Base-by-base conservation (phyloP, 2,113 vertebrate species). In the Haplochromis burtoni region DNA sequence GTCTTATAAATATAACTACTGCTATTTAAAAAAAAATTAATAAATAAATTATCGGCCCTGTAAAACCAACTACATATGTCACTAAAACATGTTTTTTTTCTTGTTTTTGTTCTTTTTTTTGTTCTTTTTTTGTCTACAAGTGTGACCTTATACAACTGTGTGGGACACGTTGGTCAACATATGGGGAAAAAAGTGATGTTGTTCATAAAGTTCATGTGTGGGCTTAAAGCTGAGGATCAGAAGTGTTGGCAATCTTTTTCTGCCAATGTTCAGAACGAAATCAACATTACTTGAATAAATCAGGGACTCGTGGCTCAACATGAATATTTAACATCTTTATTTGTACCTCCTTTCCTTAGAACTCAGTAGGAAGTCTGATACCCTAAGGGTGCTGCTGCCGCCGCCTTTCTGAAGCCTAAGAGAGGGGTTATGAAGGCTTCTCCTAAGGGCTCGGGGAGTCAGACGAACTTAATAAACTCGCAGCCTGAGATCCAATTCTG, bases 201-300 rank as follows among this genome's bases (percentile, higher is more conserved):
- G 84, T 84, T 81, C 57, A 26, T 84, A 38, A 29, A 57, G 81
- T 90, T 55, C 53, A 42, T 71, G 89, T 80, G 90, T 80, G 89
- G 59, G 86, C 49, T 40, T 80, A 68, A 66, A 81, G 63, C 84
- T 76, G 2, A 57, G 26, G 61, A 68, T 42, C 47, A 31, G 63
- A 84, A 38, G 79, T 84, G 82, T 19, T 80, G 83, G 10, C 3
- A 76, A 63, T 55, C 73, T 35, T 45, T 80, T 84, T 21, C 51
- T 45, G 71, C 21, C 33, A 49, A 26, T 51, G 61, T 33, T 83
- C 53, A 79, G 45, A 47, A 47, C 2, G 5, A 42, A 87, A 54
- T 59, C 79, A 71, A 24, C 51, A 35, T 63, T 16, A 83, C 68
- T 84, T 81, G 71, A 90, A 89, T 87, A 89, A 87, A 13, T 89